Percentiles rank a stretch among this genome's conserved stretches.
Conservation (phyloP, 2,888 invertebrate genomes). For the Auanema sp. region DNA sequence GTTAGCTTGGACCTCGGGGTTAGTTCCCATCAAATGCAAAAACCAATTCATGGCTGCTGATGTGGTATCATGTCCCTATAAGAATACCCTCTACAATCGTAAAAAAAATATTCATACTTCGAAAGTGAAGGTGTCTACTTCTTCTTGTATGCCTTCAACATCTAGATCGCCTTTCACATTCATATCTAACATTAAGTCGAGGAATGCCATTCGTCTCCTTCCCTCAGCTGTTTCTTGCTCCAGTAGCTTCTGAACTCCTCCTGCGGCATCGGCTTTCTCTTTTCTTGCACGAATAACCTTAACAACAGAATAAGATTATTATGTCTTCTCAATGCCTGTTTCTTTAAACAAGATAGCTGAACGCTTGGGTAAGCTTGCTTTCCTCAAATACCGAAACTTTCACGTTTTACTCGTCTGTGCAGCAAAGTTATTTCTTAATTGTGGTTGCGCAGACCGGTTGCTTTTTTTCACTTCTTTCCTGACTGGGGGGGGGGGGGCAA, state of each 20-base stretch:
- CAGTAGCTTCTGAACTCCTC: constrained; percentile 45
- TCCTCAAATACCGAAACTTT: constrained; percentile 2
- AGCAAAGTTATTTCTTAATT: no score
- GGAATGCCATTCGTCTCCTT: constrained; percentile 64
- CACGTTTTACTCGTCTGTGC: no score
- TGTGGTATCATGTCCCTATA: constrained; percentile 82
- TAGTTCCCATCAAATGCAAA: constrained; percentile 79
- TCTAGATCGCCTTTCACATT: constrained; percentile 57
- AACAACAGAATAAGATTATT: neutral
- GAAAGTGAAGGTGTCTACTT: constrained; percentile 64
- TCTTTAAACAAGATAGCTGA: no score
- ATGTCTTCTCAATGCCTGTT: neutral
- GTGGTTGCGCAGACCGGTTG: no score
- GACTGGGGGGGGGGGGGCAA: neutral
- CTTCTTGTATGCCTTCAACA: constrained; percentile 60
- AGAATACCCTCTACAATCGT: neutral
- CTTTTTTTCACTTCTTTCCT: no score
- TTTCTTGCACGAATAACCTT: constrained; percentile 44
- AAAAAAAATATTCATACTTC: constrained; percentile 38
- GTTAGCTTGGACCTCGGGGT: constrained; percentile 77
- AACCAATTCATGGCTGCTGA: constrained; percentile 86
- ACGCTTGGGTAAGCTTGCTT: constrained; percentile 7
- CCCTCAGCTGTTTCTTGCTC: constrained; percentile 45
- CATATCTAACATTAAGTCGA: constrained; percentile 66
- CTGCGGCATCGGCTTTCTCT: constrained; percentile 47